A percentile compares a stretch with the other conserved stretches of the same genome.
Evolutionary conservation across 2,797 vertebrate genomes (phyloP).

Genomic region (Dipus sagitta): DNA sequence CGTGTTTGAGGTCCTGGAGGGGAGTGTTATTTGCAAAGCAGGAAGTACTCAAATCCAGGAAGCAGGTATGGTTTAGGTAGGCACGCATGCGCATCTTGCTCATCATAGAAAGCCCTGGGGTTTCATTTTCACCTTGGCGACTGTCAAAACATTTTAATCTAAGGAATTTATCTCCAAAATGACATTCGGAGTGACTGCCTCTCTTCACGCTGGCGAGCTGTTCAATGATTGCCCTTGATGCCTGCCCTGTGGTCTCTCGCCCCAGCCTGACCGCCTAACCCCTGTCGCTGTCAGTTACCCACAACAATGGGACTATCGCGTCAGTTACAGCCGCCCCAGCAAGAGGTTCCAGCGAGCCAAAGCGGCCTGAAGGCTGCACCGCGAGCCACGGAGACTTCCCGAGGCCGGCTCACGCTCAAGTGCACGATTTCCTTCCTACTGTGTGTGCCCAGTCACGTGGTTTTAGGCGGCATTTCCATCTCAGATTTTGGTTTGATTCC

Average conservation of each 20-base stretch:
- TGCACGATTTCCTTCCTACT: background rate
- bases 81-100: conserved; percentile 42
- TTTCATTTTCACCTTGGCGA: conserved; percentile 59
- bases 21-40: conserved; percentile 64
- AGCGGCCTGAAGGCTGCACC: background rate
- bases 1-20: conserved; percentile 43
- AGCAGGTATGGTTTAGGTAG: conserved; percentile 37
- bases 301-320: conserved; percentile 54
- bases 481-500: background rate
- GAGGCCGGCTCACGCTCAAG: conserved; percentile 14
- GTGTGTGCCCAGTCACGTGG: background rate
- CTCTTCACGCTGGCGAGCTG: conserved; percentile 57
- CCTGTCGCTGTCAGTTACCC: conserved; percentile 58
- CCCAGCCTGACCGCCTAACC: conserved; percentile 1
- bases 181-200: conserved; percentile 61
- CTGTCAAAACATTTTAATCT: conserved; percentile 51
- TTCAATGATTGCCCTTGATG: conserved; percentile 65
- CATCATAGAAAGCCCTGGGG: conserved; percentile 57
- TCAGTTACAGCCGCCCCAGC: conserved; percentile 47
- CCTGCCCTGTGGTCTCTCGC: conserved; percentile 62
- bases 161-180: conserved; percentile 59
- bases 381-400: background rate
- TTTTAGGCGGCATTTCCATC: background rate
- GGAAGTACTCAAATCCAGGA: conserved; percentile 62
- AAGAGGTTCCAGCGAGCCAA: background rate